Base-by-base conservation (phyloP, 2,888 invertebrate species). In the Cataglyphis livida region DNA sequence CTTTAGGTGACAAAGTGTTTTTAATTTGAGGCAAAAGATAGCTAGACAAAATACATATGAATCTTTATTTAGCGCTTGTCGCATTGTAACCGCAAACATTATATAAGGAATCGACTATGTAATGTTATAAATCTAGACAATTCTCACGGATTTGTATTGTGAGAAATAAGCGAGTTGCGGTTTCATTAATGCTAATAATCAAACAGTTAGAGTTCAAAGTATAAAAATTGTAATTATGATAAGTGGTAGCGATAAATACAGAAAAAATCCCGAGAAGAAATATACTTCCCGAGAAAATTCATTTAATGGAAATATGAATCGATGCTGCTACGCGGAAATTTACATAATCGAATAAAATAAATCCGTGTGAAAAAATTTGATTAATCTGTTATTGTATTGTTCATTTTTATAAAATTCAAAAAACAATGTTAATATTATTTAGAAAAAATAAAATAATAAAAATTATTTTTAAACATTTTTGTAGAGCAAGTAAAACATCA, bases 201-300 rank as follows among this genome's bases (percentile, higher is more conserved):
- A 66, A 57, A 18, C 21, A 32, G 32, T 78, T 68, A 78, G 44
- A 10, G 57, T 6, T 44, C 78, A 70, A 68, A 68, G 78, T 41
- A 57, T 41, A 68, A 68, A 41, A 32, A n/a, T n/a, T 68, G 18
- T 32, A 68, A 81, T 73, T 74, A 81, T n/a, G 35, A 28, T 74
- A 61, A 81, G 9, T 12, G 38, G n/a, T 44, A 71, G 44, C 28
- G 57, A 71, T 66, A 48, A 38, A n/a, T 61, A 25, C 18, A 21
- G 15, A 35, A 35, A 38, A 44, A 25, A 38, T n/a, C 3, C 51
- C 18, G 10, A 48, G 66, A 18, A 54, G 21, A 21, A 21, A 38
- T 12, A 25, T 0, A 28, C 44, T 44, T n/a, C 3, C 51, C 18
- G 10, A 48, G 66, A 18, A 54, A 54, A 76, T 38, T 28, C 48